Evolutionary conservation across 1,140 invertebrate genomes (phyloP).

Genomic region (Bombus pyrosoma): DNA sequence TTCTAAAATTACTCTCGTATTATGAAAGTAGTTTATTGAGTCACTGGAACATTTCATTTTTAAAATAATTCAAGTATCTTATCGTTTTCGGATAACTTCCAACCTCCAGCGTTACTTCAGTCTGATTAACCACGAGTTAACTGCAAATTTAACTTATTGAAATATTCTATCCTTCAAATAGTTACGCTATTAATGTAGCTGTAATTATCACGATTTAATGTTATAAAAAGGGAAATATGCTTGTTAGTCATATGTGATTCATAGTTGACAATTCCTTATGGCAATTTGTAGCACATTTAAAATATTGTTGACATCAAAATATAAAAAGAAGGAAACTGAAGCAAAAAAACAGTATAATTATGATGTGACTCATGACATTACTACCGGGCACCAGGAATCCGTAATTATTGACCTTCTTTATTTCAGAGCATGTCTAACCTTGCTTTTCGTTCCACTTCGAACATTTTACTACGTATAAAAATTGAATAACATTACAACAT

Average conservation of each 20-base stretch:
- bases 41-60: neutral
- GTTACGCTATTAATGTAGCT: neutral
- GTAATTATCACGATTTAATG: neutral
- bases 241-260: neutral
- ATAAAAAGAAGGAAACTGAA: neutral
- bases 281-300: neutral
- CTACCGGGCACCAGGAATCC: conserved; percentile 15
- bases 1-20: neutral
- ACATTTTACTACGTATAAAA: conserved; percentile 26
- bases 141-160: neutral
- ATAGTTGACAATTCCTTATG: neutral
- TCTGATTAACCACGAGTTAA: neutral
- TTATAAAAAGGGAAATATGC: neutral
- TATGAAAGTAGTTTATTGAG: neutral
- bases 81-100: neutral
- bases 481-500: conserved; percentile 1
- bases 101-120: neutral
- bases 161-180: neutral
- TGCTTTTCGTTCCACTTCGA: conserved; percentile 18
- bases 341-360: conserved; percentile 31
- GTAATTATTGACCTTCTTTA: conserved; percentile 57
- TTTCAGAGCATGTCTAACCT: conserved; percentile 26
- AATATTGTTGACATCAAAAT: neutral
- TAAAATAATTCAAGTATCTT: neutral
- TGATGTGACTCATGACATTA: conserved; percentile 31